phyloP scores from a whole-genome alignment of 2,888 invertebrate genomes.

The Trichogramma dendrolimi region DNA sequence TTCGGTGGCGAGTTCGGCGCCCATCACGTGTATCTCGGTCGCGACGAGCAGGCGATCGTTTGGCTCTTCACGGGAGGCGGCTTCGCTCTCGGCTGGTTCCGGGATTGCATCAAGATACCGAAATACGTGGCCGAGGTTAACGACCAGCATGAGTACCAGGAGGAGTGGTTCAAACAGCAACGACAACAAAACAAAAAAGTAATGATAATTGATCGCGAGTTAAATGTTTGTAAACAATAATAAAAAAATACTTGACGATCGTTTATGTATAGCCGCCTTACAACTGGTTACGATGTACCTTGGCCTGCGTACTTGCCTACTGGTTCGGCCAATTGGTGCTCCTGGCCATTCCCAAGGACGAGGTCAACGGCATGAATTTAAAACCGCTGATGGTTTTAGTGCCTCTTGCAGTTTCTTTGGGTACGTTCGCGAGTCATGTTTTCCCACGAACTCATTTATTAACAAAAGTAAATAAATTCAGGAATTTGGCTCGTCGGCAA shows the following conservation, averaged over 20 bases:
- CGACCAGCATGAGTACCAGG: slow-evolving; percentile 66
- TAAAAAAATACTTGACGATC: neutral
- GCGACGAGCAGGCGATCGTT: slow-evolving; percentile 86
- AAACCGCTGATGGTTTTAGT: slow-evolving; percentile 68
- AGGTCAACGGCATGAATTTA: slow-evolving; percentile 69
- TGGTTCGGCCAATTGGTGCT: slow-evolving; percentile 74
- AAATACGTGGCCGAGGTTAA: slow-evolving; percentile 81
- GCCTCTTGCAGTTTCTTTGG: slow-evolving; percentile 69
- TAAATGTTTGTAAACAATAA: neutral
- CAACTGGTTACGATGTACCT: slow-evolving; percentile 72
- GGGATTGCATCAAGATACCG: slow-evolving; percentile 80
- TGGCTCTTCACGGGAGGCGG: slow-evolving; percentile 87
- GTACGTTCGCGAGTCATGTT: slow-evolving; percentile 52
- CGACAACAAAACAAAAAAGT: slow-evolving; percentile 60
- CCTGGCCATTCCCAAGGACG: slow-evolving; percentile 73
- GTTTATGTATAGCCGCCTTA: slow-evolving; percentile 69
- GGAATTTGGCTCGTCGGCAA: slow-evolving; percentile 90
- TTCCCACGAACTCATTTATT: neutral
- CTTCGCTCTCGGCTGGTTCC: slow-evolving; percentile 78
- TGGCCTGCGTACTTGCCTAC: slow-evolving; percentile 73
- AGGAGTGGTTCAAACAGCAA: slow-evolving; percentile 62
- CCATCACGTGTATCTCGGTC: slow-evolving; percentile 84
- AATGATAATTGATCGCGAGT: slow-evolving; percentile 22
- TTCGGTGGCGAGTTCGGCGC: slow-evolving; percentile 83
- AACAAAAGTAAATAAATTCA: slow-evolving; percentile 44